A percentile compares a stretch with the other conserved stretches of the same genome.
These are phyloP conservation scores for Orthosia cruda DNA, from an alignment of 2,888 invertebrate species.

Conservation along the genomic window DNA sequence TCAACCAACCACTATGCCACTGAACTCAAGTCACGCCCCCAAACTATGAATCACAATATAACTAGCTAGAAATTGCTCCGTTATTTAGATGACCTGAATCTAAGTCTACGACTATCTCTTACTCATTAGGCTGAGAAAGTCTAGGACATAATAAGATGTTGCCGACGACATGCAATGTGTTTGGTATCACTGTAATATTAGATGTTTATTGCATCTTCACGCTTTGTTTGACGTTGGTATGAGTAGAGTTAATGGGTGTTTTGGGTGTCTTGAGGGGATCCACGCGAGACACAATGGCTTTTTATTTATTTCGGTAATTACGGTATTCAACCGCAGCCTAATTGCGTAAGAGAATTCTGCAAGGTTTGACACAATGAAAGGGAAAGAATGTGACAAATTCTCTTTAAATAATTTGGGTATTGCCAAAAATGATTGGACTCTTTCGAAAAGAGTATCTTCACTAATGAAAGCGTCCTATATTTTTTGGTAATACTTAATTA, in stretches of 20 bases:
- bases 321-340: too few species aligned
- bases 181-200: background rate
- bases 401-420: too few species aligned
- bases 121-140: slow-evolving; percentile 44
- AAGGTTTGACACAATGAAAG: too few species aligned
- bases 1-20: background rate
- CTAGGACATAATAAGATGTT: slow-evolving; percentile 28
- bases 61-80: slow-evolving; percentile 21
- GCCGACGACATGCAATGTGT: slow-evolving; percentile 29
- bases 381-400: too few species aligned
- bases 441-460: too few species aligned
- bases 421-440: too few species aligned
- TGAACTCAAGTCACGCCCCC: background rate
- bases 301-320: too few species aligned
- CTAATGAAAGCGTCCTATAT: too few species aligned
- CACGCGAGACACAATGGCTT: too few species aligned
- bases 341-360: too few species aligned
- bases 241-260: background rate
- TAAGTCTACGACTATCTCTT: slow-evolving; percentile 29
- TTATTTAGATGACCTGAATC: slow-evolving; percentile 45
- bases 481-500: too few species aligned
- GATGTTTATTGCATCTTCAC: background rate
- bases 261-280: too few species aligned
- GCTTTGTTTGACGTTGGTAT: background rate
- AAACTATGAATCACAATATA: slow-evolving; percentile 1